phyloP scores from a whole-genome alignment of 1,140 invertebrate species.

The Halesus radiatus region DNA sequence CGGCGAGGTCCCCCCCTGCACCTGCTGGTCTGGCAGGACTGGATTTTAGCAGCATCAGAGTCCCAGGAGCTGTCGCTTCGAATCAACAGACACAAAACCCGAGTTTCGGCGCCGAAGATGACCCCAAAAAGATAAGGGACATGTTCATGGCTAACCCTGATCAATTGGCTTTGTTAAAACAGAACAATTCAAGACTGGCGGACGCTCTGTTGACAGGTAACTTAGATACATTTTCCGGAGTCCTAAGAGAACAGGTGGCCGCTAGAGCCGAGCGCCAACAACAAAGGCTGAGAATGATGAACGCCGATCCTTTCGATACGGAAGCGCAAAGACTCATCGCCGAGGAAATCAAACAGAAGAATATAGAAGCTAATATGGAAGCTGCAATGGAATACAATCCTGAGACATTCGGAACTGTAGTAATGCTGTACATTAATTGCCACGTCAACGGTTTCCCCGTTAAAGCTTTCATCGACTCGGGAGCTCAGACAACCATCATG shows the following conservation, averaged over 20 bases:
- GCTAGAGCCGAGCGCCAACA: constrained; percentile 83
- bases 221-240: constrained; percentile 85
- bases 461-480: constrained; percentile 98
- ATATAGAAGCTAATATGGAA: constrained; percentile 98
- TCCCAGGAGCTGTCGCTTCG: constrained; percentile 72
- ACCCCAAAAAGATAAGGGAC: constrained; percentile 89
- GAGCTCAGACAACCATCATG: constrained; percentile 96
- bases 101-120: constrained; percentile 77
- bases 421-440: constrained; percentile 98
- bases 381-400: constrained; percentile 98
- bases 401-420: constrained; percentile 96
- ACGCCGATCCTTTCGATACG: constrained; percentile 94
- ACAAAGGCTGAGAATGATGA: constrained; percentile 89
- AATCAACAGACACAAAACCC: constrained; percentile 54
- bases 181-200: constrained; percentile 93
- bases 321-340: constrained; percentile 95
- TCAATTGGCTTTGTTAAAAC: constrained; percentile 90
- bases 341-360: constrained; percentile 95
- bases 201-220: constrained; percentile 90
- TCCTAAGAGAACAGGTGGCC: constrained; percentile 86
- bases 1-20: constrained; percentile 67
- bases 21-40: constrained; percentile 66
- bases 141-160: constrained; percentile 95
- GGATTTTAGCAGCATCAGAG: constrained; percentile 89
- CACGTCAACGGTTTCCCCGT: constrained; percentile 96